These are phyloP conservation scores for Oreohelix idahoensis DNA, from an alignment of 1,140 invertebrate genomes.

Conservation along the genomic window DNA sequence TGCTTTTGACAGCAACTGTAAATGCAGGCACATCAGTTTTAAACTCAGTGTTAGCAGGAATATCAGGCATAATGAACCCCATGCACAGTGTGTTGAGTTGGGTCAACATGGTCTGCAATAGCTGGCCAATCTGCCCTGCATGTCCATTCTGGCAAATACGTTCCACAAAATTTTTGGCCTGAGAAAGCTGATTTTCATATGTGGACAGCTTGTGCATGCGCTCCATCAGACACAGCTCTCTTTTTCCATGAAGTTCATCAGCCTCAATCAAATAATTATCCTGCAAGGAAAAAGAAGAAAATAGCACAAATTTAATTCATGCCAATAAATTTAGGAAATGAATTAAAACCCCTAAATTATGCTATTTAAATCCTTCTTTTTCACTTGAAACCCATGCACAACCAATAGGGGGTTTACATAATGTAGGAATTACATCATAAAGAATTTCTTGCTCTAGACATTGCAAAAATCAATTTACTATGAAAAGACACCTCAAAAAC, in stretches of 20 bases:
- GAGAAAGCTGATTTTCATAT: slow-evolving; percentile 85
- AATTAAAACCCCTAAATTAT: too few species aligned
- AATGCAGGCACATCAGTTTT: slow-evolving; percentile 86
- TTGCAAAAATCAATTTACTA: too few species aligned
- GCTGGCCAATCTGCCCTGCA: slow-evolving; percentile 86
- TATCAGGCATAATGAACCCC: slow-evolving; percentile 78
- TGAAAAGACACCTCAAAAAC: too few species aligned
- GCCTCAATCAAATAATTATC: slow-evolving; percentile 85
- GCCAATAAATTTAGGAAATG: too few species aligned
- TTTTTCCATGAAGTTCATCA: slow-evolving; percentile 84
- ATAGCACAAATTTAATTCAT: slow-evolving; percentile 1
- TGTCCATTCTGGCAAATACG: slow-evolving; percentile 86
- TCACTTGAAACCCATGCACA: too few species aligned
- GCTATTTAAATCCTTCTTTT: too few species aligned
- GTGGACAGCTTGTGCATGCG: slow-evolving; percentile 85
- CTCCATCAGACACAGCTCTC: slow-evolving; percentile 91
- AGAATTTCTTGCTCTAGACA: too few species aligned
- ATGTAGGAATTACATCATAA: too few species aligned
- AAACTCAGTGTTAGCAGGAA: slow-evolving; percentile 85
- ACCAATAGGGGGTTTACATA: too few species aligned
- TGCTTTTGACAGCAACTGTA: slow-evolving; percentile 78
- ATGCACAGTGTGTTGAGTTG: slow-evolving; percentile 59
- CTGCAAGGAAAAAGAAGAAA: slow-evolving; percentile 44
- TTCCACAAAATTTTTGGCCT: slow-evolving; percentile 82
- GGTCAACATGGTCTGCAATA: slow-evolving; percentile 80